Base-by-base conservation (phyloP, 2,113 vertebrate species). In the Procavia capensis region DNA sequence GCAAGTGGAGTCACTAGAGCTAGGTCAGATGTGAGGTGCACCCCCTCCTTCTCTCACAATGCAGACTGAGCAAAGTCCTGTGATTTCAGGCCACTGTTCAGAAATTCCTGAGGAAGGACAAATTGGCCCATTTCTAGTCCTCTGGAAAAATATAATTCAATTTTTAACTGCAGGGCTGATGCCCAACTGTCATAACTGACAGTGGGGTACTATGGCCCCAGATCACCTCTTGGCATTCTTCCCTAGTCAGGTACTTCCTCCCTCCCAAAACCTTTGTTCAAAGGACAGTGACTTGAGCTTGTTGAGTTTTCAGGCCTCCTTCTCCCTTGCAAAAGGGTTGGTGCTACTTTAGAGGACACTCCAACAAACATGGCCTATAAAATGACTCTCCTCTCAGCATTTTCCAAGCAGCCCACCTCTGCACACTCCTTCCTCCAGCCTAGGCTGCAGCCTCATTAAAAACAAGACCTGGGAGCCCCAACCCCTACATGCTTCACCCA, bases 11-110 rank as follows among this genome's bases (percentile, higher is more conserved):
- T 19, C 43, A 64, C 70, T 47, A 39, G 43, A 7, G 43, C 64
- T 39, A 16, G 22, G 25, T 9, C 29, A 29, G 61, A 88, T 66
- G 19, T 9, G 16, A 7, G 87, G 91, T 80, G 45, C 43, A 17
- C 45, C 81, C 74, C 59, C 36, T 61, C 20, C 70, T 76, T 93
- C 83, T 63, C 81, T 96, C 85, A 57, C n/a, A 66, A 10, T 17
- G 27, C 31, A 6, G 8, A 47, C 9, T 9, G 47, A 92, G 41
- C 88, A 92, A 96, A 96, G 83, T 94, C 83, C 95, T 88, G 43
- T 41, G 54, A 90, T 93, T 95, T 83, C 94, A 95, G 96, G 84
- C 83, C 85, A 72, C 41, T 31, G 9, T 68, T 88, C 90, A 96
- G 59, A 95, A 59, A 83, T 93, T 76, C 72, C 43, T 29, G 14